Base-by-base conservation (phyloP, 2,888 invertebrate species). In the Tanypteryx hageni region DNA sequence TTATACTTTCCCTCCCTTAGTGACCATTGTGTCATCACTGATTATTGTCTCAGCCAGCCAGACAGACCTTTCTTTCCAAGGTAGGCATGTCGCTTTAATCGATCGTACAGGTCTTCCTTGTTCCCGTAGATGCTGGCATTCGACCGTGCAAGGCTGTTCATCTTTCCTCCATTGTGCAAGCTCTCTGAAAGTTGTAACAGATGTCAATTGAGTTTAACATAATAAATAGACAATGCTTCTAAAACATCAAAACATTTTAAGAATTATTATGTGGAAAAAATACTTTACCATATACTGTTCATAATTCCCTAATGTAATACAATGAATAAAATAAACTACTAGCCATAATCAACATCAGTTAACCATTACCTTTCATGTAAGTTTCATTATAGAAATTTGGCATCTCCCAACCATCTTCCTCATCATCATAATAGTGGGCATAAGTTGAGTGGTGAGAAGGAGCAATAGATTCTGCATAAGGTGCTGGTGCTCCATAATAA, bases 321-420 rank as follows among this genome's bases (percentile, higher is more conserved):
- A 44, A 44, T 44, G 44, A 44, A 44, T 44, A 44, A 44, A 44
- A 44, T 44, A 44, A n/a, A 44, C 44, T 5, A 44, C 44, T 44
- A 44, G 44, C 44, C 44, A 44, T 44, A 3, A 44, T 76, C 10
- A 76, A 27, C 22, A 10, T 18, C 11, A 27, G 5, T 8, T 3
- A 76, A 27, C 0, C 18, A 92, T 93, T 97, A 96, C 98, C 98
- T 95, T 99, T 99, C 98, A 99, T 98, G 94, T 99, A 99, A 2
- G 98, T 98, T 95, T 99, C 99, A 95, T 98, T 98, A 95, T 99
- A 99, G 95, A 99, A 99, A 95, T 99, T 99, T 0, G 99, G 99
- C 99, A 99, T 99, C 95, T 99, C 99, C 99, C 99, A 99, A 86
- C 98, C 99, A 94, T 99, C 99, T 95, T 99, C 99, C 94, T 99